A percentile compares a stretch with the other conserved stretches of the same genome.
phyloP scores from a whole-genome alignment of 2,888 invertebrate species.

The Neoaliturus tenellus region DNA sequence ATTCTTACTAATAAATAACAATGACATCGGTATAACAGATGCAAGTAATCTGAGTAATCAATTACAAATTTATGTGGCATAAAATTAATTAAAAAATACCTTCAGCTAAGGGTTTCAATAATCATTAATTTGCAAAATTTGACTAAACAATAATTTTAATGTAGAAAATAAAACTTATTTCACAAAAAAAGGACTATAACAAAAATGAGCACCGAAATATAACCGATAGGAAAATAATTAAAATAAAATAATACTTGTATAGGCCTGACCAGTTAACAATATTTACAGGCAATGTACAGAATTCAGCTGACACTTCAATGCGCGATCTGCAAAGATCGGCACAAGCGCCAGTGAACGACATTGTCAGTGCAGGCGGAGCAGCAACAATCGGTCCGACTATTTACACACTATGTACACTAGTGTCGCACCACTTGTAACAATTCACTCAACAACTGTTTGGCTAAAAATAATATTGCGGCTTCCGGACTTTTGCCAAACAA shows the following conservation, averaged over 20 bases:
- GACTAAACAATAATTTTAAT: neutral
- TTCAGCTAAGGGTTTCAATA: neutral
- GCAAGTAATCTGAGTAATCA: neutral
- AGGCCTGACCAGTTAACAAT: constrained; percentile 6
- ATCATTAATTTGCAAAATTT: neutral
- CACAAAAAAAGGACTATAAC: neutral
- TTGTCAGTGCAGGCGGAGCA: neutral
- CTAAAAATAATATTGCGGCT: neutral
- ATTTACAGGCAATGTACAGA: constrained; percentile 8
- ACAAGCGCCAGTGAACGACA: neutral
- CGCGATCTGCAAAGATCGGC: neutral
- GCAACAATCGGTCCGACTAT: constrained; percentile 23
- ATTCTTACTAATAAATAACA: neutral
- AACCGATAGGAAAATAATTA: neutral
- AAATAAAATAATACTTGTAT: constrained; percentile 2
- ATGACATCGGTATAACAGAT: neutral
- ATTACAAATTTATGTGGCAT: neutral
- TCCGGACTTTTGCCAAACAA: neutral
- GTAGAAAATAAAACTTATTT: neutral
- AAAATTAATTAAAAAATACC: too few species aligned
- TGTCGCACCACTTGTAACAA: neutral
- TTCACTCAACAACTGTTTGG: neutral
- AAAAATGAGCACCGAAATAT: neutral
- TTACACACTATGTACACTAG: neutral
- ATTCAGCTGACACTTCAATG: neutral